Evolutionary conservation across 2,797 vertebrate genomes (phyloP), one percentile per base, ranked within the genome.

Genomic region (Eospalax fontanierii): DNA sequence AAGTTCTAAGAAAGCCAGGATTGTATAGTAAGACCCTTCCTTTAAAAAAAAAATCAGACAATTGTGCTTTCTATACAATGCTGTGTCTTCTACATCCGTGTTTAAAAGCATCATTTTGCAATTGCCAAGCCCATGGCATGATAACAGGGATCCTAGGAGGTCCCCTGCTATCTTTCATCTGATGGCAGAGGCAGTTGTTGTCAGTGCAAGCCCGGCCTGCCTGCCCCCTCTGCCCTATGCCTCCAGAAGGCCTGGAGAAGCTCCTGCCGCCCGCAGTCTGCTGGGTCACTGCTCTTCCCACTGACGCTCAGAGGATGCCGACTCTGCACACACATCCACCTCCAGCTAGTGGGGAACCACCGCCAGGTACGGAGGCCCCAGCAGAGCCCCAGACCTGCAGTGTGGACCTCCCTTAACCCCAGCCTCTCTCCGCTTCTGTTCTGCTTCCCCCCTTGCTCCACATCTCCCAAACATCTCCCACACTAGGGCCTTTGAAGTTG

Each of bases 111-210:
- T 38, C 14, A 1, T 68, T 87, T 83, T 70, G 18, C 75, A 21
- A 10, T 9, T 33, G 66, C 33, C n/a, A 6, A 24, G 54, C n/a
- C 66, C 9, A 0, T 1, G 8, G 28, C 54, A 57, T 61, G 9
- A 4, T 1, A 33, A 71, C 15, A 3, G 74, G 74, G 74, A 5
- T 59, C n/a, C 6, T 12, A 3, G 40, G n/a, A 30, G 21, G 46
- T 78, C 40, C 50, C 40, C 82, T 70, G 65, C 21, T 84, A 7
- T 18, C 63, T 83, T 43, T 66, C 26, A 46, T 43, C 81, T 68
- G 81, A 50, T 35, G 65, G 82, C 65, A 16, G 40, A 50, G 65
- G 22, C 18, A 4, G 30, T 33, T 70, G 65, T 12, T 85, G 12
- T 68, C 4, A 11, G 82, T 2, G 26, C 65, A 18, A 54, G 6